Evolutionary conservation across 2,888 invertebrate genomes (phyloP), one percentile per base, ranked within the genome.

Genomic region (Pseudococcus longispinus): DNA sequence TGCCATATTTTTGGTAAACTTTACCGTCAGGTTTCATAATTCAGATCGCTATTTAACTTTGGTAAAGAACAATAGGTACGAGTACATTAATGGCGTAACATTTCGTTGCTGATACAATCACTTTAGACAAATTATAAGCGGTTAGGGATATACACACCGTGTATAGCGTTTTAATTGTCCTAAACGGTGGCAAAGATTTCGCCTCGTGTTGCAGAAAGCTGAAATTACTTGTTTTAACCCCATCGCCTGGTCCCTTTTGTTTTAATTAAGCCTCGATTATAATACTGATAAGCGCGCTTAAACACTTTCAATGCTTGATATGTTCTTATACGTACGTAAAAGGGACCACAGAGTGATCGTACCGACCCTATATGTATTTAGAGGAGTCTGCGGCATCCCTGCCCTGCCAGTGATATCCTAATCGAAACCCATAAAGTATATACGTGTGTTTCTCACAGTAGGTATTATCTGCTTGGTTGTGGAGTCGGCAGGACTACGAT

Each of bases 221-320:
- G 26, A 37, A 74, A 74, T 74, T 74, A 74, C 74, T 74, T 74
- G 74, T 74, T 74, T 74, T 74, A 74, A 74, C 74, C 74, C 74
- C 37, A 37, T 74, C 51, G 51, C 37, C 32, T 6, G 26, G 74
- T 85, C 85, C 70, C 85, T 51, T 85, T 85, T 74, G 85, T 85
- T 85, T 85, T 85, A 85, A 85, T 85, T 85, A 85, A 85, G 74
- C 85, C 85, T 77, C 77, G 85, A 85, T 85, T 85, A 85, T 77
- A 70, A 51, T 26, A 51, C 77, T 77, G 85, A 85, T 85, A 85
- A 85, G 70, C 85, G 85, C 74, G 85, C 74, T 85, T 85, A 85
- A 85, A 85, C 85, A 85, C 85, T 85, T 85, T 77, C 85, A 51
- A 70, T 85, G 26, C 77, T 85, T 83, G 83, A 83, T 83, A 83